Percentiles rank a stretch among this genome's conserved stretches.
Conservation (phyloP, 1,140 invertebrate species). For the Calycopis cecrops region DNA sequence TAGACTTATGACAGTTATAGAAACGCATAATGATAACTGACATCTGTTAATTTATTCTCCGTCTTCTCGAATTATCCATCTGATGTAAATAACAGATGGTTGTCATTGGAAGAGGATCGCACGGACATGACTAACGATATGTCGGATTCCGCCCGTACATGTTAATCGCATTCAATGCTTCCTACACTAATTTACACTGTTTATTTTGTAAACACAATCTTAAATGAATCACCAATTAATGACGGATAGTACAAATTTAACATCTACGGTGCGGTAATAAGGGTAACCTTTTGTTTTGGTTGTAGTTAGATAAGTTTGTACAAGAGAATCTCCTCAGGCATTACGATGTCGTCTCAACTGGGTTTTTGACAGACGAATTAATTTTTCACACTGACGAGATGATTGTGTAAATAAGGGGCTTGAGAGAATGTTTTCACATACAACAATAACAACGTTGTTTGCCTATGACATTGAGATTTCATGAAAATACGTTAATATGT, state of each 20-base stretch:
- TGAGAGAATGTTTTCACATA: slow-evolving; percentile 11
- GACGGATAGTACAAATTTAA: slow-evolving; percentile 13
- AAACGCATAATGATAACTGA: not conserved
- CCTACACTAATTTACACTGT: slow-evolving; percentile 67
- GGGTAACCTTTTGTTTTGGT: not conserved
- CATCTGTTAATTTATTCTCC: slow-evolving; percentile 1
- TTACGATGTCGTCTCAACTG: slow-evolving; percentile 54
- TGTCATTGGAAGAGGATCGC: slow-evolving; percentile 64
- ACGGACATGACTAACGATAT: slow-evolving; percentile 67
- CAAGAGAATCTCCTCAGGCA: slow-evolving; percentile 7
- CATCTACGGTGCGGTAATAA: slow-evolving; percentile 14
- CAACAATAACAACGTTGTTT: not conserved
- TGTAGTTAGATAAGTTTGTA: not conserved
- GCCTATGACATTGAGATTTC: too few relatives aligned
- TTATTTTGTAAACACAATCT: slow-evolving; percentile 54
- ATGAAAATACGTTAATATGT: too few relatives aligned
- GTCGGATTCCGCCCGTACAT: slow-evolving; percentile 48
- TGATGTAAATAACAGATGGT: slow-evolving; percentile 49
- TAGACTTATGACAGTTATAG: too few relatives aligned
- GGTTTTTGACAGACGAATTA: slow-evolving; percentile 53
- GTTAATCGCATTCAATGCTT: slow-evolving; percentile 62
- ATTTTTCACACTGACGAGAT: slow-evolving; percentile 62
- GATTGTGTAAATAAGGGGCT: slow-evolving; percentile 48
- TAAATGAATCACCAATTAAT: slow-evolving; percentile 21
- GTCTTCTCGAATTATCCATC: not conserved